Evolutionary conservation across 2,113 vertebrate genomes (phyloP).

Genomic region (Pipra filicauda): DNA sequence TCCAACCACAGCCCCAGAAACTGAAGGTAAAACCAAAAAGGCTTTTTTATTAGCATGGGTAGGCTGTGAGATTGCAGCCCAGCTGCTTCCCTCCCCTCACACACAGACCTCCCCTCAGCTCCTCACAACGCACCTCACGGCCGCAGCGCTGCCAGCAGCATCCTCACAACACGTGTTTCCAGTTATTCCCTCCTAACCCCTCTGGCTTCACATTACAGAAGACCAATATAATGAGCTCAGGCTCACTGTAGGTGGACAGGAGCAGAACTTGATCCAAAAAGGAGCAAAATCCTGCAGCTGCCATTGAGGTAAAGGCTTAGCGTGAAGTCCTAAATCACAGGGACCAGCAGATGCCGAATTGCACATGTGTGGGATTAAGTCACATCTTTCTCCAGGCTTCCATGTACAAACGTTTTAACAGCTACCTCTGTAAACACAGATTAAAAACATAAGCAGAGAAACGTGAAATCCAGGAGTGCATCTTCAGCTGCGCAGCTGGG

Average conservation of each 20-base stretch:
- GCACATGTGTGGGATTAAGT: background rate
- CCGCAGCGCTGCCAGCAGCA: background rate
- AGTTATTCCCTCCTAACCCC: background rate
- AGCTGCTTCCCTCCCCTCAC: fast-evolving
- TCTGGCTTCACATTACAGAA: background rate
- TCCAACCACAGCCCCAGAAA: background rate
- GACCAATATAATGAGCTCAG: background rate
- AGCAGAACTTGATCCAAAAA: background rate
- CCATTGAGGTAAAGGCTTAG: background rate
- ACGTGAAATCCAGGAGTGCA: background rate
- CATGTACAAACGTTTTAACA: background rate
- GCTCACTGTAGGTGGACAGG: background rate
- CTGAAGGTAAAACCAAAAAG: background rate
- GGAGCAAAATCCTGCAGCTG: background rate
- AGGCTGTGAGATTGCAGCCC: background rate
- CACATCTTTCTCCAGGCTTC: background rate
- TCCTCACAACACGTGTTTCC: background rate
- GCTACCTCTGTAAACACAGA: background rate
- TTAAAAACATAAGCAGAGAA: background rate
- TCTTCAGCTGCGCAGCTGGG: background rate
- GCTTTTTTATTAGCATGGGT: background rate
- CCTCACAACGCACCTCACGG: fast-evolving
- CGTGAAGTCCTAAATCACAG: background rate
- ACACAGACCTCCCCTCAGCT: background rate
- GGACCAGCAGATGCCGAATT: fast-evolving